Percentiles rank a stretch among this genome's conserved stretches.
Conservation (phyloP, 2,113 vertebrate species). For the Eupsittula cactorum region DNA sequence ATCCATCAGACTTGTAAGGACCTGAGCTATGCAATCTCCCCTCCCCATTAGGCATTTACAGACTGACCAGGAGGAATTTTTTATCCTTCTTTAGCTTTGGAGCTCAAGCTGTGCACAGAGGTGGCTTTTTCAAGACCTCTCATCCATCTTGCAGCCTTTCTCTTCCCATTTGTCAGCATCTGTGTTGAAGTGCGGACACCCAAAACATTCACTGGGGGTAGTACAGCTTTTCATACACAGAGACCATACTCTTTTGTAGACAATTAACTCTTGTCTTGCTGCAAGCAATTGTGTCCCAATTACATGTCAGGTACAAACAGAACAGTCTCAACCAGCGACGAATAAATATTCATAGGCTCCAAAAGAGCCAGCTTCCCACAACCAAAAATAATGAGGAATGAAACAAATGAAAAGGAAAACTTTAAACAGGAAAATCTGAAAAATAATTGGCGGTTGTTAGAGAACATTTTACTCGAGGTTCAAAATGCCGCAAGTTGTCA, state of each 20-base stretch:
- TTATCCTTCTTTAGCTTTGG: background rate
- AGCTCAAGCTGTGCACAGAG: background rate
- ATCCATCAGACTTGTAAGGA: background rate
- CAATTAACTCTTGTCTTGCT: background rate
- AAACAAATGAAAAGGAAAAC: background rate
- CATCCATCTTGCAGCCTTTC: background rate
- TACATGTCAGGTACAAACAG: background rate
- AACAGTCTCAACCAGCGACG: background rate
- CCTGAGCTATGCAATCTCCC: too few species aligned
- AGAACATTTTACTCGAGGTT: background rate
- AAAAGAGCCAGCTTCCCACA: background rate
- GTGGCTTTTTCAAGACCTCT: background rate
- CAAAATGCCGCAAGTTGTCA: background rate
- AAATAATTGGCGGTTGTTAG: background rate
- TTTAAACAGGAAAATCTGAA: slow-evolving; percentile 39
- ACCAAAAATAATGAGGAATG: slow-evolving; percentile 37
- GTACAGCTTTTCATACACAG: background rate
- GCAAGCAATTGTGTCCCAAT: background rate
- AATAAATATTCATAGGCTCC: slow-evolving; percentile 23
- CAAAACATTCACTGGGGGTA: background rate
- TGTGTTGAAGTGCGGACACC: background rate
- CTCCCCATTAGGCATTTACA: background rate
- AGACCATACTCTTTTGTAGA: background rate
- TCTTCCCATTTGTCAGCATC: background rate
- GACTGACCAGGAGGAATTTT: background rate